phyloP scores from a whole-genome alignment of 2,888 invertebrate genomes.

The Strigamia maritima region DNA sequence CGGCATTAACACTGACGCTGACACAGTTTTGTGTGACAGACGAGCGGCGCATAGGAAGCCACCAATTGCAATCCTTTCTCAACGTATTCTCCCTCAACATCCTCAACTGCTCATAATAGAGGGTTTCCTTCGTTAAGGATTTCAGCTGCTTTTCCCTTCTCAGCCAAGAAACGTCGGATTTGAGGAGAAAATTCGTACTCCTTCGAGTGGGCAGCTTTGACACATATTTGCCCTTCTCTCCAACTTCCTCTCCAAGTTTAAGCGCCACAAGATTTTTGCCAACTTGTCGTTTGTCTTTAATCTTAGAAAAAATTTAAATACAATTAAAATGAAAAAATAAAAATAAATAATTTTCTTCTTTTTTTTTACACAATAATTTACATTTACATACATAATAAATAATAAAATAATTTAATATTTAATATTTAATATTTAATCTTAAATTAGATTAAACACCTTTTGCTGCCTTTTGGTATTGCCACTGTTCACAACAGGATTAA shows the following conservation, averaged over 20 bases:
- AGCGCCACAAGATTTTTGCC: not conserved
- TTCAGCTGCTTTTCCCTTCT: not conserved
- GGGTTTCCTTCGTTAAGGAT: not conserved
- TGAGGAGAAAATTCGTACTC: not conserved
- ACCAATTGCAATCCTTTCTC: no score
- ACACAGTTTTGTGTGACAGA: not conserved
- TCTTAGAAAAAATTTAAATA: conserved; percentile 11
- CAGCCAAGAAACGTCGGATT: not conserved
- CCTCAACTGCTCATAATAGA: not conserved
- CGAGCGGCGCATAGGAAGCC: not conserved
- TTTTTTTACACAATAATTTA: not conserved
- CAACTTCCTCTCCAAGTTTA: not conserved
- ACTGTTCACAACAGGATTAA: not conserved
- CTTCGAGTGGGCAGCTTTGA: not conserved
- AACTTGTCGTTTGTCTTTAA: conserved; percentile 2
- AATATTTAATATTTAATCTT: not conserved
- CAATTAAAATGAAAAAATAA: not conserved
- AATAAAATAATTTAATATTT: not conserved
- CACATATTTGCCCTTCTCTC: not conserved
- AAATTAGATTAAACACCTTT: not conserved
- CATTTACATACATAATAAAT: not conserved
- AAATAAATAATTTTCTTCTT: no score
- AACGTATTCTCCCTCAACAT: not conserved
- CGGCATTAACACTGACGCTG: not conserved
- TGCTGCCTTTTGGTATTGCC: not conserved